These are phyloP conservation scores for Pteruthius melanotis DNA, from an alignment of 2,113 vertebrate genomes.

Conservation along the genomic window DNA sequence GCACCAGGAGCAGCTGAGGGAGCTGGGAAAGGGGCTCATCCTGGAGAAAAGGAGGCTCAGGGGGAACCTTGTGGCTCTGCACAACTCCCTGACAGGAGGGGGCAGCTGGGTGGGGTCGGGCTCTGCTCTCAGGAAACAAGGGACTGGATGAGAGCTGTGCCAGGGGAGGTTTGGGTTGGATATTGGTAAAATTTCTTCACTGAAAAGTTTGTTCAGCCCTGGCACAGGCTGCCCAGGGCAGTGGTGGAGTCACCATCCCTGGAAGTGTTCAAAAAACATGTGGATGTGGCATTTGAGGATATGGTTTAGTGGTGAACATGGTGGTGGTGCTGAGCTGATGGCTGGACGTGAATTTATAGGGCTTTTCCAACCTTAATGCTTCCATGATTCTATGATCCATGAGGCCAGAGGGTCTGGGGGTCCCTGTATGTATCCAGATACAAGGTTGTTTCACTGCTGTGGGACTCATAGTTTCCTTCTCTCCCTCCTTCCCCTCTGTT, in stretches of 20 bases:
- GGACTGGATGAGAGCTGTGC: not conserved
- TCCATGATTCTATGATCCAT: not conserved
- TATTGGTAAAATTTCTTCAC: not conserved
- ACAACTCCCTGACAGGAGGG: not conserved
- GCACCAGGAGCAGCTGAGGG: not conserved
- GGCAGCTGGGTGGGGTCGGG: fast-evolving
- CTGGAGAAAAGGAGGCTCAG: not conserved
- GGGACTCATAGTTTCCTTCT: not conserved
- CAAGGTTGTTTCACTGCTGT: not conserved
- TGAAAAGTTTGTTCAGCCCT: not conserved
- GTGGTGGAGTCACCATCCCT: not conserved
- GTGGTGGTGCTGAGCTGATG: not conserved
- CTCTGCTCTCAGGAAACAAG: not conserved
- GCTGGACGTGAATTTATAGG: not conserved
- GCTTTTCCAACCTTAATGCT: not conserved
- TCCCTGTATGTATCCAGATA: not conserved
- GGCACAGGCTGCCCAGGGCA: not conserved
- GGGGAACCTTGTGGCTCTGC: not conserved
- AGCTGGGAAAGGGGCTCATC: not conserved
- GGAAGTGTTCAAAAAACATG: not conserved
- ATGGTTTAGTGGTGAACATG: not conserved
- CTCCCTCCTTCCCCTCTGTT: not conserved
- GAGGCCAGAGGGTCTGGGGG: not conserved
- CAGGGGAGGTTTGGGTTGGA: not conserved
- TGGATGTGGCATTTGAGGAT: not conserved